Base-by-base conservation (phyloP, 2,113 vertebrate species). In the Balaeniceps rex region DNA sequence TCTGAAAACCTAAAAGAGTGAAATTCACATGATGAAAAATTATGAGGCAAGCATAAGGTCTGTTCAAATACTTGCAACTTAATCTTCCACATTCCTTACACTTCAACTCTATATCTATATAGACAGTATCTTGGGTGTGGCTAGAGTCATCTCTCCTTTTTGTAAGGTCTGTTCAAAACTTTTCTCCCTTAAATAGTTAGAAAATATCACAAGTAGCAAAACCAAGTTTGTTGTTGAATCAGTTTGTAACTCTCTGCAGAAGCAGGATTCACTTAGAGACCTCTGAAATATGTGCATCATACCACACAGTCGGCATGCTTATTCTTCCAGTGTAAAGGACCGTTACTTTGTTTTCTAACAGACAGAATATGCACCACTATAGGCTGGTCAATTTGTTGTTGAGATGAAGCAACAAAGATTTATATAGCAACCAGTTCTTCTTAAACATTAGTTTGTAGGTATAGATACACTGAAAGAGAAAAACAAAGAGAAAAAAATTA, bases 171-270 rank as follows among this genome's bases (percentile, higher is more conserved):
- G 8, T 77, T 69, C 19, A 66, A 85, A 82, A 76, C 11, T 38
- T 68, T 72, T 76, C 46, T 74, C 34, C 46, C 13, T n/a, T 81
- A 71, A 93, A 79, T 44, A 91, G 42, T 79, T 74, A 89, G 61
- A 92, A 94, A 88, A 79, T 46, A 93, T 94, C 97, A 97, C 97
- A 97, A 95, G 97, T 89, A 98, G 96, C 96, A 97, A 96, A 93
- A 94, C 77, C 68, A 82, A 83, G 42, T 55, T 80, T 88, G 34
- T 81, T n/a, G 28, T 16, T 78, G 31, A 80, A 81, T 54, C 9
- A 31, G 24, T 83, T 51, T 77, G 31, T 33, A 66, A 83, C 13
- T 70, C 51, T 94, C 68, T 90, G 51, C 49, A 94, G 89, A 94
- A 64, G 52, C 33, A 93, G 44, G 55, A 95, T 92, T 74, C 46